These are phyloP conservation scores for Cygnus atratus DNA, from an alignment of 2,113 vertebrate genomes.

Conservation along the genomic window DNA sequence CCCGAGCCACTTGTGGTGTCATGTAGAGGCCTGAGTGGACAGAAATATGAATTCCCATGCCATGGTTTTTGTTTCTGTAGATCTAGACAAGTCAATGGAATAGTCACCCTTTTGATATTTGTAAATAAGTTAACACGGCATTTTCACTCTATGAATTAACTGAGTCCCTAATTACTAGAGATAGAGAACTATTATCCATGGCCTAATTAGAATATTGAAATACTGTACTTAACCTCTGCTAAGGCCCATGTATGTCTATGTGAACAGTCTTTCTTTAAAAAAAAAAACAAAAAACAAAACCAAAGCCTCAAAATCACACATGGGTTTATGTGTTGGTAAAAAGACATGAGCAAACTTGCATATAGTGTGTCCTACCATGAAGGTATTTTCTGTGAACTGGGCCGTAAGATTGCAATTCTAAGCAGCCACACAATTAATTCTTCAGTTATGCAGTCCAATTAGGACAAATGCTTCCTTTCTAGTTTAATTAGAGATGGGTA, in stretches of 20 bases:
- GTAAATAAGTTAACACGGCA: slow-evolving; percentile 46
- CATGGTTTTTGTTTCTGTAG: slow-evolving; percentile 21
- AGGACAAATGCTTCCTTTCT: slow-evolving; percentile 80
- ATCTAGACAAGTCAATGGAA: slow-evolving; percentile 13
- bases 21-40: background rate
- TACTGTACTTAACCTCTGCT: slow-evolving; percentile 45
- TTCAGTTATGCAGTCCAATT: slow-evolving; percentile 79
- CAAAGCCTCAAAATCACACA: background rate
- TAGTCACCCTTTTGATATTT: slow-evolving; percentile 67
- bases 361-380: slow-evolving; percentile 40
- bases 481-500: slow-evolving; percentile 80
- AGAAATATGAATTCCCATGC: slow-evolving; percentile 49
- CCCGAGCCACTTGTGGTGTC: background rate
- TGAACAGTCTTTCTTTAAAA: slow-evolving; percentile 43
- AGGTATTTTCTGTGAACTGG: slow-evolving; percentile 65
- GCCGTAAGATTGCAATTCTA: slow-evolving; percentile 75
- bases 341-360: slow-evolving; percentile 49
- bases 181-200: slow-evolving; percentile 37
- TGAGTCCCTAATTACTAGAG: slow-evolving; percentile 55
- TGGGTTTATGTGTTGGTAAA: slow-evolving; percentile 3
- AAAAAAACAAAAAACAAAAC: background rate
- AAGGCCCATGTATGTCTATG: background rate
- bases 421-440: slow-evolving; percentile 80
- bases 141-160: slow-evolving; percentile 40
- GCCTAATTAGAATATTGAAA: slow-evolving; percentile 63